These are phyloP conservation scores for Ceratina calcarata DNA, from an alignment of 1,140 invertebrate genomes.

Conservation along the genomic window DNA sequence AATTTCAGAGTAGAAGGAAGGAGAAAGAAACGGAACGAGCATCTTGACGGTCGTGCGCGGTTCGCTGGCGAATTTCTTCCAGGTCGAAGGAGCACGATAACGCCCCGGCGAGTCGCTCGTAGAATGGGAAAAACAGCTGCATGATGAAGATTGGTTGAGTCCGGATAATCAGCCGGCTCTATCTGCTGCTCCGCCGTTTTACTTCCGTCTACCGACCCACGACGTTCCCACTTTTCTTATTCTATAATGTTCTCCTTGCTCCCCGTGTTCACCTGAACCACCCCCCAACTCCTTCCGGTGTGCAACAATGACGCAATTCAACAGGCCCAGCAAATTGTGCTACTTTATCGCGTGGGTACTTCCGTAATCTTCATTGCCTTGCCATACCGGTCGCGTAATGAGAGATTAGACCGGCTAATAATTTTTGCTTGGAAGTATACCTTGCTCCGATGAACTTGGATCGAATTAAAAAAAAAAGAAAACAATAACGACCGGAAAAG, in stretches of 20 bases:
- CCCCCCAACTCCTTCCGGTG: background rate
- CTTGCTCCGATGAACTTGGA: constrained; percentile 13
- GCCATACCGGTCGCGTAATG: constrained; percentile 33
- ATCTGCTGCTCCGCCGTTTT: constrained; percentile 11
- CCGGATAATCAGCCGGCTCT: constrained; percentile 54
- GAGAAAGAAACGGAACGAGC: background rate
- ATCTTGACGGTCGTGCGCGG: constrained; percentile 3
- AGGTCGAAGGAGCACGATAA: constrained; percentile 50
- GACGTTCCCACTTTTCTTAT: background rate
- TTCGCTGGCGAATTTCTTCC: constrained; percentile 49
- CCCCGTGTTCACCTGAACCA: background rate
- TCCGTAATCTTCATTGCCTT: constrained; percentile 54
- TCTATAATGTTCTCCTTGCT: background rate
- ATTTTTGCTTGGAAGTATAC: constrained; percentile 38
- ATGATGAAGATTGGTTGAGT: constrained; percentile 63
- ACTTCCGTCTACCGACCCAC: background rate
- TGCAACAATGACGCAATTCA: constrained; percentile 45
- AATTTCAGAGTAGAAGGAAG: constrained; percentile 41
- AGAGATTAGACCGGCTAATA: constrained; percentile 47
- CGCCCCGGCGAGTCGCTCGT: constrained; percentile 37
- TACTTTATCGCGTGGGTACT: constrained; percentile 55
- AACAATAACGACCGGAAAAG: constrained; percentile 26
- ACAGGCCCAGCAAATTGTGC: constrained; percentile 51
- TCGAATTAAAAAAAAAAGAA: constrained; percentile 19
- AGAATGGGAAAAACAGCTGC: constrained; percentile 65